These are phyloP conservation scores for Tenthredo livida DNA, from an alignment of 2,888 invertebrate genomes.

Conservation along the genomic window DNA sequence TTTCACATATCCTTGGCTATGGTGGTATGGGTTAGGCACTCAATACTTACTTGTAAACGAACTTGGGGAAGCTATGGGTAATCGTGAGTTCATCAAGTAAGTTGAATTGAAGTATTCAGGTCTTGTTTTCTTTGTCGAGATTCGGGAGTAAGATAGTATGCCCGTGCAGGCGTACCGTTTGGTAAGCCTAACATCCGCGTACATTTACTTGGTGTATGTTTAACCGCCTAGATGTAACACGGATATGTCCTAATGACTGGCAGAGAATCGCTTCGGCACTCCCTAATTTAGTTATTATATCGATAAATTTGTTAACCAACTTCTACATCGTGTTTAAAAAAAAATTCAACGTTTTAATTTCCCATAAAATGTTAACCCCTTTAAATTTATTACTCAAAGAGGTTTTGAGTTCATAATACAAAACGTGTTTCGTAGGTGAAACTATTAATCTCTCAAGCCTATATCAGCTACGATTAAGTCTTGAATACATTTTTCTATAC, in stretches of 20 bases:
- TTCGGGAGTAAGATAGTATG: conserved; percentile 55
- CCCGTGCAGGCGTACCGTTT: background rate
- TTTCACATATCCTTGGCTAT: background rate
- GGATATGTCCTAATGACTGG: background rate
- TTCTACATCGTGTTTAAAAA: background rate
- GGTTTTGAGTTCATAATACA: background rate
- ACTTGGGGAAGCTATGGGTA: conserved; percentile 3
- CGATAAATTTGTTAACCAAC: background rate
- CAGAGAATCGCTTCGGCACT: background rate
- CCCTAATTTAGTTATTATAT: background rate
- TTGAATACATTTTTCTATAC: background rate
- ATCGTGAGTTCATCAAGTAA: conserved; percentile 68
- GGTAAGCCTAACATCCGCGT: conserved; percentile 3
- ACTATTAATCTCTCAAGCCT: background rate
- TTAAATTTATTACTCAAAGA: background rate
- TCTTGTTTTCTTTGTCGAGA: conserved; percentile 68
- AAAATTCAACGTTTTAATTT: background rate
- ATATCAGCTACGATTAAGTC: background rate
- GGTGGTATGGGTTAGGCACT: background rate
- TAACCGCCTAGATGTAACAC: background rate
- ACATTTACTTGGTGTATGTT: background rate
- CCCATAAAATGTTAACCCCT: background rate
- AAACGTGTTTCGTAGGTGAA: background rate
- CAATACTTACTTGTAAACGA: background rate
- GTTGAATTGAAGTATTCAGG: conserved; percentile 69